phyloP scores from a whole-genome alignment of 1,140 invertebrate genomes.

The Eupristina koningsbergeri region DNA sequence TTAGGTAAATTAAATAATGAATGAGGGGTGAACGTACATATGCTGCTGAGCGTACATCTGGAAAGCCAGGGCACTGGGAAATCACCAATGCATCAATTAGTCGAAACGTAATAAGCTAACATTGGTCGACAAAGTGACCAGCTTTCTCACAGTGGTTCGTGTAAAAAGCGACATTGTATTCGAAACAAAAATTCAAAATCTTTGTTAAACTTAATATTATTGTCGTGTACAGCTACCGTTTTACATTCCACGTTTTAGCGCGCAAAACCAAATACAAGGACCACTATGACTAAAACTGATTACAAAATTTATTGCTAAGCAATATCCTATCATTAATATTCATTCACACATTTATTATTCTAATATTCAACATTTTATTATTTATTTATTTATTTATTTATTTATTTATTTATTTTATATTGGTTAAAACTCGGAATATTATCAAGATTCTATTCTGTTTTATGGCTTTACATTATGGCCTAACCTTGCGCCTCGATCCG shows the following conservation, averaged over 20 bases:
- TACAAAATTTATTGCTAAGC: conserved; percentile 46
- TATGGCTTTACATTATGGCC: not conserved
- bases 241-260: not conserved
- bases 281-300: conserved; percentile 48
- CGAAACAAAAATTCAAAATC: not conserved
- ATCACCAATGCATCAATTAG: conserved; percentile 75
- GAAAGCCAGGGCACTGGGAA: conserved; percentile 94
- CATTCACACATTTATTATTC: conserved; percentile 35
- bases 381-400: too few species aligned
- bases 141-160: conserved; percentile 37
- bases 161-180: not conserved
- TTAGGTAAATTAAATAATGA: conserved; percentile 71
- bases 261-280: not conserved
- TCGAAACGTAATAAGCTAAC: conserved; percentile 59
- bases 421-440: conserved; percentile 22
- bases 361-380: too few species aligned
- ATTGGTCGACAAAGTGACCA: conserved; percentile 40
- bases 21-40: conserved; percentile 82
- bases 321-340: conserved; percentile 43
- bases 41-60: conserved; percentile 93
- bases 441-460: conserved; percentile 19
- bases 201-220: not conserved
- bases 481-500: not conserved
- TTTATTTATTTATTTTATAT: conserved; percentile 4
- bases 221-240: too few species aligned